Evolutionary conservation across 1,140 invertebrate genomes (phyloP).

Genomic region (Pachyrhynchus sulphureomaculatus): DNA sequence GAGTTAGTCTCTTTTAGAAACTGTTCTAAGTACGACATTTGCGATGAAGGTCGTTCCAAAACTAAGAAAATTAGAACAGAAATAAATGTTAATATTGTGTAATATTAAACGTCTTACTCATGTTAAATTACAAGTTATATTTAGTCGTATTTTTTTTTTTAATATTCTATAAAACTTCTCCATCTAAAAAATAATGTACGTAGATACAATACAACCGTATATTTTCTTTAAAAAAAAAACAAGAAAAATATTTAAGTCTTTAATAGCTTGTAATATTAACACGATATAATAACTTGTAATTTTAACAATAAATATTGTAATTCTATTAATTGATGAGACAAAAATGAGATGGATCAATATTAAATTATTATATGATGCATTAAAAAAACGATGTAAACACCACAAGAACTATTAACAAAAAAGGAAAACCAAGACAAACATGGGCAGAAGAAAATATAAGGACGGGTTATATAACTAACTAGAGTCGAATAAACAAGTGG

Average conservation of each 20-base stretch:
- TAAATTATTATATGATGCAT: conserved; percentile 19
- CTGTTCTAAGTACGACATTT: conserved; percentile 87
- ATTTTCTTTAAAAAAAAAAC: no score
- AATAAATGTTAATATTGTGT: neutral
- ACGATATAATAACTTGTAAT: conserved; percentile 5
- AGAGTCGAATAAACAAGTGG: conserved; percentile 1
- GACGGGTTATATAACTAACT: no score
- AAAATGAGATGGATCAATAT: conserved; percentile 16
- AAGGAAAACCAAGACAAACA: conserved; percentile 20
- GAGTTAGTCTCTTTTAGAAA: conserved; percentile 76
- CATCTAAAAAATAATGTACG: no score
- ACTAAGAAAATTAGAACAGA: conserved; percentile 58
- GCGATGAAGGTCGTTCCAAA: conserved; percentile 80
- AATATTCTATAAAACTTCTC: neutral
- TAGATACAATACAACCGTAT: no score
- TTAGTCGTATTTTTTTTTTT: neutral
- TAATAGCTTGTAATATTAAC: no score
- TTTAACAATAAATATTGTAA: conserved; percentile 7
- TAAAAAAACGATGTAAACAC: conserved; percentile 23
- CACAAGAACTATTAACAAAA: conserved; percentile 20
- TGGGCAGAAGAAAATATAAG: no score
- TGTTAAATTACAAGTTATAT: conserved; percentile 18
- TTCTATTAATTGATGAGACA: conserved; percentile 11
- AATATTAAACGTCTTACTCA: conserved; percentile 1
- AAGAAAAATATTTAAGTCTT: no score